Evolutionary conservation across 2,888 invertebrate species (phyloP).

Genomic region (Agriopis marginaria): DNA sequence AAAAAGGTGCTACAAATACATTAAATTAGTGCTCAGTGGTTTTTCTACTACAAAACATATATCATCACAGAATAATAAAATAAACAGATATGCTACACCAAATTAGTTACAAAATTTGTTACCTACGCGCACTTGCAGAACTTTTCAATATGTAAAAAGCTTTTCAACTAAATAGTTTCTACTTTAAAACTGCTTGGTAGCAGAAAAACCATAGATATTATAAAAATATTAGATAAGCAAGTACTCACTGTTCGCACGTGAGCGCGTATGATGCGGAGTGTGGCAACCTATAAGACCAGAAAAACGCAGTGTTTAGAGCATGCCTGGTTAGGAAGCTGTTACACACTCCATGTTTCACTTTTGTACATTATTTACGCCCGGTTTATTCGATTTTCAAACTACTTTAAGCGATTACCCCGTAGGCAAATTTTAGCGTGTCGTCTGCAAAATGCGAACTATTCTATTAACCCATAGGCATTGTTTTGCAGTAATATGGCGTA

Average conservation of each 20-base stretch:
- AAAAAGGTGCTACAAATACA: constrained; percentile 32
- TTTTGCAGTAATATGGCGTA: constrained; percentile 6
- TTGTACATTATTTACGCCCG: constrained; percentile 20
- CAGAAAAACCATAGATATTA: constrained; percentile 57
- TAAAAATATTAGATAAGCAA: constrained; percentile 66
- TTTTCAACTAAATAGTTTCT: constrained; percentile 3
- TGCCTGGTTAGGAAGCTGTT: constrained; percentile 83
- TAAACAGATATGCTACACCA: constrained; percentile 28
- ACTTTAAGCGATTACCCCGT: constrained; percentile 34
- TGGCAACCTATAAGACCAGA: constrained; percentile 85
- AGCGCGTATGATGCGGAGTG: constrained; percentile 88
- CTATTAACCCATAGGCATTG: constrained; percentile 27
- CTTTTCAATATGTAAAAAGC: background rate
- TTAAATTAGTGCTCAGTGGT: constrained; percentile 41
- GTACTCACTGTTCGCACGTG: constrained; percentile 89
- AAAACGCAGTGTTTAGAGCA: constrained; percentile 84
- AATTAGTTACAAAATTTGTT: constrained; percentile 16
- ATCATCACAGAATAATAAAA: constrained; percentile 27
- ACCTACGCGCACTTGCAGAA: constrained; percentile 6
- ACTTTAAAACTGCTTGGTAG: constrained; percentile 32
- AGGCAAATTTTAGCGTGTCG: constrained; percentile 11
- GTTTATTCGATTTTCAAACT: constrained; percentile 28
- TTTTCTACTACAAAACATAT: constrained; percentile 38
- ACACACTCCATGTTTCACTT: constrained; percentile 56
- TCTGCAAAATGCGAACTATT: background rate